Evolutionary conservation across 2,797 vertebrate species (phyloP).

Genomic region (Pangasius macronema): DNA sequence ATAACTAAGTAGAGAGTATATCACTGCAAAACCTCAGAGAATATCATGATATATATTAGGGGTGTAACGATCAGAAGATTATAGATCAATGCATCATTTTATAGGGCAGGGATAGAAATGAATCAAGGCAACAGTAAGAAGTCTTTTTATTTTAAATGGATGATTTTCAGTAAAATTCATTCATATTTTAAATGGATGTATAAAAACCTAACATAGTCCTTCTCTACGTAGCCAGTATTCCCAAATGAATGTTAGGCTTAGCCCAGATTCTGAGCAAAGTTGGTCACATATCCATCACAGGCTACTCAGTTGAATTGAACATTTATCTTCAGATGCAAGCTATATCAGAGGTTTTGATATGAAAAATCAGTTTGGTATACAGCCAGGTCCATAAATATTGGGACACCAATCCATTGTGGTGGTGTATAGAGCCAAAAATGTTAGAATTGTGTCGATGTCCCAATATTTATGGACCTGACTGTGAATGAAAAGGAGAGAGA

Average conservation of each 20-base stretch:
- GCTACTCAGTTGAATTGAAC: too few species aligned
- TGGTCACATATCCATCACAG: background rate
- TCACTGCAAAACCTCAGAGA: background rate
- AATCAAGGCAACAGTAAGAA: background rate
- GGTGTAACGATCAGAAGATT: background rate
- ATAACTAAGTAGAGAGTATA: too few species aligned
- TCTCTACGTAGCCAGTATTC: background rate
- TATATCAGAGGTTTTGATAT: background rate
- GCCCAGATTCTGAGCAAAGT: background rate
- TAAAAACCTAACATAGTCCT: background rate
- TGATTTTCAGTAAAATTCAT: background rate
- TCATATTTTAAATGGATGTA: background rate
- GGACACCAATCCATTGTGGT: too few species aligned
- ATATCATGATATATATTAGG: background rate
- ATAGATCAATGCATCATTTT: background rate
- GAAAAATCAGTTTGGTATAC: too few species aligned
- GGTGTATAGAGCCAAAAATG: too few species aligned
- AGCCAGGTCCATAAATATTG: too few species aligned
- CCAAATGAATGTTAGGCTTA: background rate
- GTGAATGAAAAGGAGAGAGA: background rate
- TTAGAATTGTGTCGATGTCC: too few species aligned
- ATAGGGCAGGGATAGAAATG: background rate
- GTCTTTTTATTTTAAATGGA: background rate
- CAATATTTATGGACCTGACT: too few species aligned
- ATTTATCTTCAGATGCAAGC: background rate